phyloP scores from a whole-genome alignment of 2,113 vertebrate species.

The Notothenia rossii region DNA sequence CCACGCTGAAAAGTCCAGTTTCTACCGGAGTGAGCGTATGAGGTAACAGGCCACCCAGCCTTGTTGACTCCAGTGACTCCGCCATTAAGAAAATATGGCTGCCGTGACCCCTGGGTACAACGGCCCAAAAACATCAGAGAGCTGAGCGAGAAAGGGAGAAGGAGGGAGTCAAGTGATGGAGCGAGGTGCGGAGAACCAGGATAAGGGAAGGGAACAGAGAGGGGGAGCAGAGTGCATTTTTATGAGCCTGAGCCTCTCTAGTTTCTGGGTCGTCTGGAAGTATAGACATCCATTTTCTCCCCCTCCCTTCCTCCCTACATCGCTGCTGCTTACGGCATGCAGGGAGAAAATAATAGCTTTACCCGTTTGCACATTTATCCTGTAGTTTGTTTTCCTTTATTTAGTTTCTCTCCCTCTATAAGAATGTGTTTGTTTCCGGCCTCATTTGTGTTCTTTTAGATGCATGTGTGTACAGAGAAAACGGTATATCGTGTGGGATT shows the following conservation, averaged over 20 bases:
- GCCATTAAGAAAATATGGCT: constrained; percentile 79
- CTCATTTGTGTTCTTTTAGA: too few relatives aligned
- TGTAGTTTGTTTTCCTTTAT: constrained; percentile 1
- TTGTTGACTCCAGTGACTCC: constrained; percentile 81
- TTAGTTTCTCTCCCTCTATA: too few relatives aligned
- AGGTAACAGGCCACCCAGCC: constrained; percentile 67
- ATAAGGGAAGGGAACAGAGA: constrained; percentile 40
- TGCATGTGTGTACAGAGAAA: too few relatives aligned
- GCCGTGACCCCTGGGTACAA: constrained; percentile 73
- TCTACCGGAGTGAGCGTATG: constrained; percentile 8
- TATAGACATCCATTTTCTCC: constrained; percentile 71
- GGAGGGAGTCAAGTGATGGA: constrained; percentile 42
- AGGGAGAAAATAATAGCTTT: constrained; percentile 40
- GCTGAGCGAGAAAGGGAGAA: constrained; percentile 34
- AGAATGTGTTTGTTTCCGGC: too few relatives aligned
- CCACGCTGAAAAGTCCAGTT: constrained; percentile 34
- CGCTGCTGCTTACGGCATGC: constrained; percentile 32
- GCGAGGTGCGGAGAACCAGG: constrained; percentile 28
- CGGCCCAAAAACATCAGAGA: constrained; percentile 69
- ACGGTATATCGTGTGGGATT: too few relatives aligned
- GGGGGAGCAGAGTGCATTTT: constrained; percentile 74
- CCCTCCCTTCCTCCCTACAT: constrained; percentile 30
- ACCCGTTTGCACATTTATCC: constrained; percentile 72
- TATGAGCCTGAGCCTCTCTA: constrained; percentile 76
- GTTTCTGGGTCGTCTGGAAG: constrained; percentile 78